Evolutionary conservation across 2,113 vertebrate genomes (phyloP).

Genomic region (Martes martes): DNA sequence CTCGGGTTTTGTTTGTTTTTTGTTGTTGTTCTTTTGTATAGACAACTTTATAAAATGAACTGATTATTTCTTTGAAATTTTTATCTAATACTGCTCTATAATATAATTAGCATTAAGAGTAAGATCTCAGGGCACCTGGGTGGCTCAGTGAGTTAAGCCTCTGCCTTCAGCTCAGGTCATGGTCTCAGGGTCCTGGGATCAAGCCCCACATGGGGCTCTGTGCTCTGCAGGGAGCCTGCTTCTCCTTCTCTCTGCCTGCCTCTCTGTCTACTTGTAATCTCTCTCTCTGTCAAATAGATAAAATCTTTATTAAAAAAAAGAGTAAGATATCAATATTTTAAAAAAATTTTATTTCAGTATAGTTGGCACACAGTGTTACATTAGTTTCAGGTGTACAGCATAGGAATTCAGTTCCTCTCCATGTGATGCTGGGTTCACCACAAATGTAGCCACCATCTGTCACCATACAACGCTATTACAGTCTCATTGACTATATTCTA

Average conservation of each 20-base stretch:
- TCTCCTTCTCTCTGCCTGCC: too few relatives aligned
- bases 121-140: not conserved
- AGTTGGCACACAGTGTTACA: not conserved
- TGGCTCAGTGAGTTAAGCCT: too few relatives aligned
- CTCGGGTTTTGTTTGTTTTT: not conserved
- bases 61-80: not conserved
- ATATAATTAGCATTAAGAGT: constrained; percentile 2
- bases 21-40: not conserved
- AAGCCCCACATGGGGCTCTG: too few relatives aligned
- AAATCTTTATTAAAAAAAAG: not conserved
- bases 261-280: too few relatives aligned
- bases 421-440: not conserved
- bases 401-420: not conserved
- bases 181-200: too few relatives aligned
- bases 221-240: too few relatives aligned
- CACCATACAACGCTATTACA: not conserved
- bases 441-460: not conserved
- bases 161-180: too few relatives aligned
- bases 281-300: too few relatives aligned
- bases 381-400: not conserved
- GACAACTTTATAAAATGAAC: not conserved
- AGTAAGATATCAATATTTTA: not conserved
- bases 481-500: not conserved
- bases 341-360: too few relatives aligned
- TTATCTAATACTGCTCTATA: not conserved